Percentiles rank a stretch among this genome's conserved stretches.
These are phyloP conservation scores for Petrophora chlorosata DNA, from an alignment of 2,888 invertebrate species.

Conservation along the genomic window DNA sequence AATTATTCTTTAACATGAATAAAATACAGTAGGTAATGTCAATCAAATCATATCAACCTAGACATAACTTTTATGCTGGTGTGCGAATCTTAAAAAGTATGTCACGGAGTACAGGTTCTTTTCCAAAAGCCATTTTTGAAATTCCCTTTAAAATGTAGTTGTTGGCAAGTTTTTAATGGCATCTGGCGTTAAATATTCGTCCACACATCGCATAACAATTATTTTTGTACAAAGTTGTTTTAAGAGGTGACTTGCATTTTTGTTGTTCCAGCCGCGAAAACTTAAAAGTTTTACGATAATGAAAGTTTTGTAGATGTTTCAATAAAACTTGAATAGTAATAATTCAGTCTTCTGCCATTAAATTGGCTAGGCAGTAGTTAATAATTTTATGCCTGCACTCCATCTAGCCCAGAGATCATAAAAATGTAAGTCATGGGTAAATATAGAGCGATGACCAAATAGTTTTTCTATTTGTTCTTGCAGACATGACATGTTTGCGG, in stretches of 20 bases:
- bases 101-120: too few species aligned
- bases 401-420: constrained; percentile 44
- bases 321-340: constrained; percentile 7
- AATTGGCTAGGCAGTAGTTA: constrained; percentile 26
- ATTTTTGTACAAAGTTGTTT: too few species aligned
- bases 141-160: too few species aligned
- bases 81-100: too few species aligned
- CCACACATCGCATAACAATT: too few species aligned
- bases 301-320: constrained; percentile 17
- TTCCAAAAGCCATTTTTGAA: too few species aligned
- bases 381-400: constrained; percentile 41
- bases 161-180: too few species aligned
- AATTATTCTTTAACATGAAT: too few species aligned
- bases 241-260: background rate
- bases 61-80: too few species aligned
- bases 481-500: constrained; percentile 33
- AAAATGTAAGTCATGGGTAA: constrained; percentile 51
- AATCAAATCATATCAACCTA: too few species aligned
- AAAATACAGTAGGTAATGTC: too few species aligned
- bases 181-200: too few species aligned
- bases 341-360: constrained; percentile 24
- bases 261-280: background rate
- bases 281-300: constrained; percentile 2
- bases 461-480: constrained; percentile 39
- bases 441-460: constrained; percentile 48